Conservation (phyloP, 2,797 vertebrate genomes). For the Hydrolagus colliei region DNA sequence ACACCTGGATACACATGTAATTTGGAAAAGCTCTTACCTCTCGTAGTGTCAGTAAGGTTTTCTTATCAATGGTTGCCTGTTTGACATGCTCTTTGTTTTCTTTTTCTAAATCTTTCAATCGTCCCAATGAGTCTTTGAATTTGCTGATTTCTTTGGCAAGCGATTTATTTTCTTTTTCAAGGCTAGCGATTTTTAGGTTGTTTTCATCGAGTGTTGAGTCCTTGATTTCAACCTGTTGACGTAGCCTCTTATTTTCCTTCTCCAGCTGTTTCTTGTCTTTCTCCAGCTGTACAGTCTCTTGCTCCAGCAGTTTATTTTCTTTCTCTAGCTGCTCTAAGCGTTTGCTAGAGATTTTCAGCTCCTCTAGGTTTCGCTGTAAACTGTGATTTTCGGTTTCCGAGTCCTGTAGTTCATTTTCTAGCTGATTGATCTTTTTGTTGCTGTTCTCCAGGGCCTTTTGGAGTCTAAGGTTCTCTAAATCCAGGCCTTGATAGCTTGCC, state of each 20-base stretch:
- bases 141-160: conserved; percentile 81
- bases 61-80: conserved; percentile 84
- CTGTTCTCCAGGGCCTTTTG: conserved; percentile 93
- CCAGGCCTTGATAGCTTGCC: conserved; percentile 90
- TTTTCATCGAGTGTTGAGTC: conserved; percentile 85
- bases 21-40: conserved; percentile 61
- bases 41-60: conserved; percentile 80
- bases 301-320: conserved; percentile 84
- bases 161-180: conserved; percentile 91
- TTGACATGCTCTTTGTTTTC: conserved; percentile 93
- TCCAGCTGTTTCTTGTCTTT: conserved; percentile 95
- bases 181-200: conserved; percentile 71
- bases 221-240: conserved; percentile 91
- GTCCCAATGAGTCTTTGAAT: conserved; percentile 79
- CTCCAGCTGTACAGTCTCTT: conserved; percentile 86
- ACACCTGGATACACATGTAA: no score
- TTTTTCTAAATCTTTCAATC: conserved; percentile 83
- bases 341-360: conserved; percentile 94
- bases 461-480: conserved; percentile 91
- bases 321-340: conserved; percentile 88
- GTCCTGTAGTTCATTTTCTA: conserved; percentile 86
- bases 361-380: conserved; percentile 82
- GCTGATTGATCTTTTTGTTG: conserved; percentile 88
- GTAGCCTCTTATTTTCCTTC: conserved; percentile 90
- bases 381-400: conserved; percentile 87